phyloP scores from a whole-genome alignment of 37 sponge, comb jelly and placozoan species.

The Mnemiopsis leidyi region DNA sequence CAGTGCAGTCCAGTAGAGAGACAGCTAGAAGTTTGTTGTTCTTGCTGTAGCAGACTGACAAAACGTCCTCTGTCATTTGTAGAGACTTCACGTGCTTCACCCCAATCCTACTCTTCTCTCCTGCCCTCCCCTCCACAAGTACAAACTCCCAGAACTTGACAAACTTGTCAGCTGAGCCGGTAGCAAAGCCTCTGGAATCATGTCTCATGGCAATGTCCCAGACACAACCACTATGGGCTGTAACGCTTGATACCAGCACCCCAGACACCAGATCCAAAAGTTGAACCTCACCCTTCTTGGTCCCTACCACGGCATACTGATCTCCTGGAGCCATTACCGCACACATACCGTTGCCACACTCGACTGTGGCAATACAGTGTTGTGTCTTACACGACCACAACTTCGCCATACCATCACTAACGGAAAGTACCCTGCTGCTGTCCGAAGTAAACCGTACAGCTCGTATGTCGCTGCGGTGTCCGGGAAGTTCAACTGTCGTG shows the following conservation, averaged over 20 bases:
- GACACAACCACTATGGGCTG: conserved; percentile 77
- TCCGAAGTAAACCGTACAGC: conserved; percentile 83
- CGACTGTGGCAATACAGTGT: conserved; percentile 77
- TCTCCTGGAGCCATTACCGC: conserved; percentile 86
- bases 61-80: conserved; percentile 89
- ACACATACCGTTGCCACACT: conserved; percentile 78
- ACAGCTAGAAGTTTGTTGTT: conserved; percentile 79
- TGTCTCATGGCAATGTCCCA: conserved; percentile 79
- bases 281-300: conserved; percentile 83
- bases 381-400: conserved; percentile 74
- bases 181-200: conserved; percentile 83
- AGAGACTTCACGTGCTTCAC: conserved; percentile 76
- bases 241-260: conserved; percentile 68
- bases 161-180: conserved; percentile 82
- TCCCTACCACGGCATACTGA: conserved; percentile 80
- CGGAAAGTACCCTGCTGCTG: conserved; percentile 73
- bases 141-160: conserved; percentile 98
- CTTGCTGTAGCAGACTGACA: conserved; percentile 77
- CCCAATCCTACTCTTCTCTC: conserved; percentile 67
- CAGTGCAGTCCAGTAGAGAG: conserved; percentile 92
- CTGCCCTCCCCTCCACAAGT: conserved; percentile 68
- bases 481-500: neutral
- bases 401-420: conserved; percentile 71
- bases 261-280: conserved; percentile 79
- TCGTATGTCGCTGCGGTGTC: conserved; percentile 65